Evolutionary conservation across 2,113 vertebrate species (phyloP).

Genomic region (Reinhardtius hippoglossoides): DNA sequence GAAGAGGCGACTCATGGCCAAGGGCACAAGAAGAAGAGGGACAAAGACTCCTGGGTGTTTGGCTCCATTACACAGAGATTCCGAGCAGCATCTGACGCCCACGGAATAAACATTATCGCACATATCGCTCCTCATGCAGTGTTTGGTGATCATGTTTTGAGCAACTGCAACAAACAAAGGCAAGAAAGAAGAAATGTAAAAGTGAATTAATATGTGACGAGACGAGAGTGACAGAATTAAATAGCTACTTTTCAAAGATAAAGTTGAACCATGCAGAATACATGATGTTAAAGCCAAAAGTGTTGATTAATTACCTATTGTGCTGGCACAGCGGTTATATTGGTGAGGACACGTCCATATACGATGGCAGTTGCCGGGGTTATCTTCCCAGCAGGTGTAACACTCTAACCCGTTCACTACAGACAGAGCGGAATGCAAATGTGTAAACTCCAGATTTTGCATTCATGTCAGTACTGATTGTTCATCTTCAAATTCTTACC

Average conservation of each 20-base stretch:
- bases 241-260: neutral
- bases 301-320: slow-evolving; percentile 14
- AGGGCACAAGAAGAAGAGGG: slow-evolving; percentile 19
- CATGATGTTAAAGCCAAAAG: neutral
- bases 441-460: neutral
- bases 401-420: slow-evolving; percentile 30
- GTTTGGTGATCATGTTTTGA: slow-evolving; percentile 55
- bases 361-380: slow-evolving; percentile 22
- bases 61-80: slow-evolving; percentile 52
- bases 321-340: slow-evolving; percentile 42
- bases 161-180: slow-evolving; percentile 28
- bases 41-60: slow-evolving; percentile 11
- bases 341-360: neutral
- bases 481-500: slow-evolving; percentile 22
- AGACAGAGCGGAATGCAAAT: neutral
- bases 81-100: slow-evolving; percentile 42
- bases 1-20: slow-evolving; percentile 22
- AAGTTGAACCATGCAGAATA: neutral
- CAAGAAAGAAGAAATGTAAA: neutral
- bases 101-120: neutral
- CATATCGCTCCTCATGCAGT: slow-evolving; percentile 61
- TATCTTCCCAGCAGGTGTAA: slow-evolving; percentile 44
- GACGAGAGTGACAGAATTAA: neutral
- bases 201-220: too few relatives aligned
- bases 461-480: neutral